Conservation (phyloP, 2,888 invertebrate genomes). For the Hipparchia sbordonii region DNA sequence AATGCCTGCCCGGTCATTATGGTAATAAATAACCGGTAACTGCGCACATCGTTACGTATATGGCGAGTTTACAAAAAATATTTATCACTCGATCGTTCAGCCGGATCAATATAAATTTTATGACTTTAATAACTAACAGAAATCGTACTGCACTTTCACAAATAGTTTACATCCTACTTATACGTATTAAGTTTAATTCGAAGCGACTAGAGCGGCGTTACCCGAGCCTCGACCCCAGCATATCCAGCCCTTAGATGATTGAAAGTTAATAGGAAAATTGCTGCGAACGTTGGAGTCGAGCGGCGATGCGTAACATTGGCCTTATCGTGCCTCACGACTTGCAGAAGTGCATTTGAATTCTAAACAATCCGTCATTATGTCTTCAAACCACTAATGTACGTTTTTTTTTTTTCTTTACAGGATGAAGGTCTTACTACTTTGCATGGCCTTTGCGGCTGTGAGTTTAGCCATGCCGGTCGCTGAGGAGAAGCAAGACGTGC, state of each 20-base stretch:
- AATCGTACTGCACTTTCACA: conserved; percentile 55
- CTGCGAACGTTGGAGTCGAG: conserved; percentile 59
- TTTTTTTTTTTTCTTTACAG: conserved; percentile 70
- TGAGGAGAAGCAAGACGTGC: conserved; percentile 63
- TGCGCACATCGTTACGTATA: neutral
- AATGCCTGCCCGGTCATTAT: conserved; percentile 47
- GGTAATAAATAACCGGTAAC: conserved; percentile 32
- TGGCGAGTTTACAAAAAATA: neutral
- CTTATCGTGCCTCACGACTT: conserved; percentile 74
- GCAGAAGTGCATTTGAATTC: conserved; percentile 63
- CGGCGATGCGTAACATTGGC: conserved; percentile 78
- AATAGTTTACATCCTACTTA: conserved; percentile 75
- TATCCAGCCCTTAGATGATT: conserved; percentile 71
- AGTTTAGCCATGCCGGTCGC: conserved; percentile 85
- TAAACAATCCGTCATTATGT: conserved; percentile 54
- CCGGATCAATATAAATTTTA: neutral
- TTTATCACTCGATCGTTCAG: neutral
- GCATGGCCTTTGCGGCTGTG: conserved; percentile 82
- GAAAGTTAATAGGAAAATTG: conserved; percentile 79
- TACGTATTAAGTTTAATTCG: conserved; percentile 61
- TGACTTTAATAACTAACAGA: neutral
- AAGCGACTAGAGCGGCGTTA: conserved; percentile 60
- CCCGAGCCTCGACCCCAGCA: conserved; percentile 52
- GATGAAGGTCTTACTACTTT: conserved; percentile 86
- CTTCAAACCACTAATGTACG: conserved; percentile 61